A percentile compares a stretch with the other conserved stretches of the same genome.
phyloP scores from a whole-genome alignment of 2,113 vertebrate genomes.

The Eulemur rufifrons region DNA sequence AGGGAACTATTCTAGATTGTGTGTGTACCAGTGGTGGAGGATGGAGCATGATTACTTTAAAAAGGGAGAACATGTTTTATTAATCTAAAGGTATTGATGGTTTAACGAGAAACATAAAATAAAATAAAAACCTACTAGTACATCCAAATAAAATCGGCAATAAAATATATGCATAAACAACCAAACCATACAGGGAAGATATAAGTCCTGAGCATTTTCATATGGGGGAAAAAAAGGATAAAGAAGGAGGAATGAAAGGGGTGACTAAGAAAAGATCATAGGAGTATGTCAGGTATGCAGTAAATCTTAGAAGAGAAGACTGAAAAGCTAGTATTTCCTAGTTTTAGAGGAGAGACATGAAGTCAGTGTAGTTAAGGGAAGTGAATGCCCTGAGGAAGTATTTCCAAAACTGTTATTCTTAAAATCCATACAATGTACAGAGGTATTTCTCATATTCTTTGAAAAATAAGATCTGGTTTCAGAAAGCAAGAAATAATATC shows the following conservation, averaged over 20 bases:
- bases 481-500: not conserved
- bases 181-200: not conserved
- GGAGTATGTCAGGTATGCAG: not conserved
- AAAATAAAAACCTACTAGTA: not conserved
- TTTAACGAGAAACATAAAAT: not conserved
- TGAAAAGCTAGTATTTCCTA: not conserved
- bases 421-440: not conserved
- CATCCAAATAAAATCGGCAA: not conserved
- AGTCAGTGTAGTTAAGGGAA: not conserved
- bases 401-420: not conserved
- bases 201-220: not conserved
- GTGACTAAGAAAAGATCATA: not conserved
- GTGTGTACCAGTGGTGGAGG: not conserved
- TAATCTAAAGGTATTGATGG: not conserved
- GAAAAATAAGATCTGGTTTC: not conserved
- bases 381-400: not conserved
- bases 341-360: not conserved
- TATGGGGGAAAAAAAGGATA: not conserved
- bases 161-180: not conserved
- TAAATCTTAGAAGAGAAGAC: not conserved
- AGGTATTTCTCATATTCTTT: not conserved
- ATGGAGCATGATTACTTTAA: not conserved
- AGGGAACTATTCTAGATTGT: not conserved
- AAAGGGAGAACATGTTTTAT: not conserved
- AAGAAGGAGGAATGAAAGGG: not conserved